Evolutionary conservation across 2,113 vertebrate genomes (phyloP), one percentile per base, ranked within the genome.

Genomic region (Semnornis frantzii): DNA sequence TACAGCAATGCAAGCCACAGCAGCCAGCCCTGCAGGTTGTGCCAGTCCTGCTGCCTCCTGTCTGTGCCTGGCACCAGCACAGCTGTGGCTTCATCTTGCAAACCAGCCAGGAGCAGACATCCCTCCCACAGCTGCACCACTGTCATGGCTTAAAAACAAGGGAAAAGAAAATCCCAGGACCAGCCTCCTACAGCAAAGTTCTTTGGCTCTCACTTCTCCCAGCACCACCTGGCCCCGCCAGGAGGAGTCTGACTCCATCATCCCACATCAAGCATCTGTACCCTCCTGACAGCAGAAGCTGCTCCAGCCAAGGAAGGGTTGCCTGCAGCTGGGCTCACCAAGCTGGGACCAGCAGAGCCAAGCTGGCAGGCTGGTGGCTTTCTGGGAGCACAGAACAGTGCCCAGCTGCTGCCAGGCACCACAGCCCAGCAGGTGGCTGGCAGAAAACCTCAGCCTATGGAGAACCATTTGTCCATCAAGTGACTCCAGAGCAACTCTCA

Each of bases 251-350:
- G 18, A 16, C 15, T 16, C 57, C 52, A 28, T 8, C 23, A 4
- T 23, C 8, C 37, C 23, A 18, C 33, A 24, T 33, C 33, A 58
- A 12, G 17, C 20, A 58, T 46, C 15, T 0, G 3, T 14, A 15
- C 42, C 42, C 11, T 19, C 34, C 9, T 18, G 62, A 6, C 25
- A 1, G 5, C 1, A 9, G 20, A 15, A 42, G 1, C 4, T 6
- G 42, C n/a, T 18, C 39, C 79, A 50, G 44, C 62, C 5, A 1
- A 7, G 20, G n/a, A 31, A 75, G 55, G 39, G 17, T n/a, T 92
- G 71, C 20, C n/a, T 23, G 20, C 58, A n/a, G 31, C 31, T 42
- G 23, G 33, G n/a, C 21, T 33, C 59, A 21, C 6, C 3, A 5
- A 33, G 57, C 31, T 24, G 31, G 3, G 4, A 12, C 3, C 21